Percentiles rank a stretch among this genome's conserved stretches.
These are phyloP conservation scores for Bradypodion pumilum DNA, from an alignment of 2,797 vertebrate species.

Conservation along the genomic window DNA sequence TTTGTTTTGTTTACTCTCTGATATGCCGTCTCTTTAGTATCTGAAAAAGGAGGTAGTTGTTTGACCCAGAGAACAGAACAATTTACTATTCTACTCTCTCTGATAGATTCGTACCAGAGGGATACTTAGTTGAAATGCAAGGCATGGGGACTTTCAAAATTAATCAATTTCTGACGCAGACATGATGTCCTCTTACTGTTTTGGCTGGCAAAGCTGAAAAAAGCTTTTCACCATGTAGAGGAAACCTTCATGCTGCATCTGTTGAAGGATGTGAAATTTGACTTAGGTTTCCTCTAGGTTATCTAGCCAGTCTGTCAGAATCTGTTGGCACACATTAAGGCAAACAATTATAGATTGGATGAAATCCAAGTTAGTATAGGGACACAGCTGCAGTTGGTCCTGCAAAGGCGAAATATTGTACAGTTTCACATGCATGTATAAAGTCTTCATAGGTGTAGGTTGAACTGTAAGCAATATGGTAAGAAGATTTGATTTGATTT, in stretches of 20 bases:
- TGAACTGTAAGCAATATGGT: not conserved
- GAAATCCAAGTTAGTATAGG: not conserved
- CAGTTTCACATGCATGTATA: too few species aligned
- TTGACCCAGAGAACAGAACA: too few species aligned
- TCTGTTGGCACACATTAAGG: not conserved
- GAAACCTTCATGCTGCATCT: not conserved
- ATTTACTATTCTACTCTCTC: not conserved
- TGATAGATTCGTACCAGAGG: not conserved
- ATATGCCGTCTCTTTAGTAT: too few species aligned
- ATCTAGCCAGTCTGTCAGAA: not conserved
- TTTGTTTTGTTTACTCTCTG: too few species aligned
- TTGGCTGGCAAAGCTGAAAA: not conserved
- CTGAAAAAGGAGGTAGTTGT: not conserved
- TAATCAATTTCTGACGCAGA: not conserved
- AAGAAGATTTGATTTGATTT: too few species aligned
- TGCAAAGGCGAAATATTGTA: too few species aligned
- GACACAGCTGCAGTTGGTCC: not conserved
- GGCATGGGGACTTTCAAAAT: not conserved
- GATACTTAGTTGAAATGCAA: not conserved
- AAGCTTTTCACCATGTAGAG: not conserved
- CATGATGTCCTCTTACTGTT: not conserved
- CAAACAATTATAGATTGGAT: not conserved
- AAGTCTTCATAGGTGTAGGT: too few species aligned
- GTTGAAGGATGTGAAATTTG: not conserved
- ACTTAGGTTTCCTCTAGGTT: not conserved